These are phyloP conservation scores for Equus przewalskii DNA, from an alignment of 2,113 vertebrate genomes.

Conservation along the genomic window DNA sequence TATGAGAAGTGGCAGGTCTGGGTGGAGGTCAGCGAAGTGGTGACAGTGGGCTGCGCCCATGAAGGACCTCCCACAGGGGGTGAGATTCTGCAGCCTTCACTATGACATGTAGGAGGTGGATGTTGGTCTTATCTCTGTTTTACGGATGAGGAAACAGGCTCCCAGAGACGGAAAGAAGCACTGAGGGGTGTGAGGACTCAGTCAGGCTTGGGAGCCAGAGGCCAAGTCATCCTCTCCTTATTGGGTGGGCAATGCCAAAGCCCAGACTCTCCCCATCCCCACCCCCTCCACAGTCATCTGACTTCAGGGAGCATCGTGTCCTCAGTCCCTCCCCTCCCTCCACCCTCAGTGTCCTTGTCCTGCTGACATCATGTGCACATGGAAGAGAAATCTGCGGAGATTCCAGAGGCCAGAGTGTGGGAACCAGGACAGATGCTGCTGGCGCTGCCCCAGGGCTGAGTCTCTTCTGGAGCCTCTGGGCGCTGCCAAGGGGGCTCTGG, in stretches of 20 bases:
- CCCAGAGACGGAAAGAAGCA: not conserved
- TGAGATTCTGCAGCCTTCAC: not conserved
- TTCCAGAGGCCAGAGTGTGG: constrained; percentile 82
- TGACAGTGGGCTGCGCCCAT: not conserved
- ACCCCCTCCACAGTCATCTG: not conserved
- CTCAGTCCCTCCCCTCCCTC: not conserved
- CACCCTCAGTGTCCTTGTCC: constrained; percentile 22
- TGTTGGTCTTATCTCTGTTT: not conserved
- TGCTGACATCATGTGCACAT: constrained; percentile 69
- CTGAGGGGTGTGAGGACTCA: not conserved
- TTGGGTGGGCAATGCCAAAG: not conserved
- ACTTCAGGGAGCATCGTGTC: not conserved
- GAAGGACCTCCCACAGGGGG: not conserved
- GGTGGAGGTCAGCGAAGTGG: not conserved
- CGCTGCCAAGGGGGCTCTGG: constrained; percentile 76
- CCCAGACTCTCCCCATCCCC: not conserved
- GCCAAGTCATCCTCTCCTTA: not conserved
- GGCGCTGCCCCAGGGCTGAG: constrained; percentile 48
- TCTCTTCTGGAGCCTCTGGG: constrained; percentile 61
- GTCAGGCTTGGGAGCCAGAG: not conserved
- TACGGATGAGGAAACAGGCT: not conserved
- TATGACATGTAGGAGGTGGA: not conserved
- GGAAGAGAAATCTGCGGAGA: constrained; percentile 70
- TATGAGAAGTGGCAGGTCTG: not conserved
- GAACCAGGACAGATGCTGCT: constrained; percentile 76